phyloP scores from a whole-genome alignment of 37 sponge, comb jelly and placozoan genomes.

The Cliona cf. orientalis region DNA sequence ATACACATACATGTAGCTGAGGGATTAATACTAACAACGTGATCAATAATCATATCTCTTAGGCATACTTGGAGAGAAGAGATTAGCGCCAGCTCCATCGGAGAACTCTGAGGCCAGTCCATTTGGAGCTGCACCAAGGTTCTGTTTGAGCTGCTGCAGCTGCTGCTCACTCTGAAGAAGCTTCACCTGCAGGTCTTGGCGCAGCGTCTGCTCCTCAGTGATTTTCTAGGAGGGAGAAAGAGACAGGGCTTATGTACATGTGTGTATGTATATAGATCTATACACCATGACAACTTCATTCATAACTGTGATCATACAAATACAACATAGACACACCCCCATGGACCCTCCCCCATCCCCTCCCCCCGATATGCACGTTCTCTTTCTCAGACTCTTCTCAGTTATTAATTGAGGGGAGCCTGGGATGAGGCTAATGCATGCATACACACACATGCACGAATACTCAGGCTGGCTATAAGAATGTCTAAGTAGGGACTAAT shows the following conservation, averaged over 20 bases:
- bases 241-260: neutral
- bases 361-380: no score
- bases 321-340: neutral
- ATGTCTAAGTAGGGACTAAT: no score
- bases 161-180: conserved; percentile 70
- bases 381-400: no score
- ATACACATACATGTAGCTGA: no score
- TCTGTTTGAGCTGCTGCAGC: conserved; percentile 49
- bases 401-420: no score
- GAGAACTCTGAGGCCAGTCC: conserved; percentile 40
- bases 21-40: no score
- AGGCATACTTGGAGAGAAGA: no score
- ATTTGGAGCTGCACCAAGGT: conserved; percentile 29
- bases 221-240: conserved; percentile 50
- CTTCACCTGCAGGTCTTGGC: conserved; percentile 76
- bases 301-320: neutral
- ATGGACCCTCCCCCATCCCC: no score
- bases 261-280: neutral
- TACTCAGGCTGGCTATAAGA: no score
- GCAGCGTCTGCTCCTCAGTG: conserved; percentile 74
- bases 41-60: no score
- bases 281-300: neutral
- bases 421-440: no score
- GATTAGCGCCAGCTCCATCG: neutral
- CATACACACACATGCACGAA: no score